A percentile compares a stretch with the other conserved stretches of the same genome.
Conservation (phyloP, 2,797 vertebrate species). For the Yasuhikotakia modesta region DNA sequence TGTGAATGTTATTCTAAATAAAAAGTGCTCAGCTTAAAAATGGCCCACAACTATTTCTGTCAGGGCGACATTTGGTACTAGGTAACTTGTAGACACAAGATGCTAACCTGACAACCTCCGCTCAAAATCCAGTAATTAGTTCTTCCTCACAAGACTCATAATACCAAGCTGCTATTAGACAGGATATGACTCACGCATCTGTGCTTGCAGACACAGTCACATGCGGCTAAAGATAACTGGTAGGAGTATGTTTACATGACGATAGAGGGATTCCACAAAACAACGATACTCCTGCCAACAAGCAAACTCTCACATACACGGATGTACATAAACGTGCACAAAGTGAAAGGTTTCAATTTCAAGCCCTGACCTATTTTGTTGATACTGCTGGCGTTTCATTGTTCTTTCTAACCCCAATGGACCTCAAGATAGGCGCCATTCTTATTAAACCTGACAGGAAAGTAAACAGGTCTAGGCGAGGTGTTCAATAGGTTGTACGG, state of each 20-base stretch:
- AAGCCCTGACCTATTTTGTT: conserved; percentile 40
- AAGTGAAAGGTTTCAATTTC: conserved; percentile 21
- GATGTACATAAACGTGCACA: conserved; percentile 48
- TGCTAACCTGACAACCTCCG: too few species aligned
- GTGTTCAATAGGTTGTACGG: not conserved
- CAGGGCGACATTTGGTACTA: too few species aligned
- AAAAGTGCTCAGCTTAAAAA: conserved; percentile 13
- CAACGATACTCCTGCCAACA: conserved; percentile 30
- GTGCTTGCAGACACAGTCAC: conserved; percentile 27
- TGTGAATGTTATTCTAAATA: not conserved
- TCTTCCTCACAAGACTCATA: too few species aligned
- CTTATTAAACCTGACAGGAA: conserved; percentile 1
- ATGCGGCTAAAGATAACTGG: conserved; percentile 50
- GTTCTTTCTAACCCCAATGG: conserved; percentile 1
- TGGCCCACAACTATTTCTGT: not conserved
- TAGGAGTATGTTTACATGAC: conserved; percentile 40
- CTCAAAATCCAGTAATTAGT: too few species aligned
- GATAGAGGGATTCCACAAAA: conserved; percentile 28
- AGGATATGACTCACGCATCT: conserved; percentile 33
- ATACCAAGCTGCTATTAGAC: not conserved
- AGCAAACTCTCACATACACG: conserved; percentile 49
- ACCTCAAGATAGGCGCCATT: not conserved
- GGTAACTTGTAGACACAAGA: too few species aligned
- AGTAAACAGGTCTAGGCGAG: not conserved
- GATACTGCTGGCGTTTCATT: conserved; percentile 2